These are phyloP conservation scores for Lutjanus argentimaculatus DNA, from an alignment of 2,797 vertebrate species.

Conservation along the genomic window DNA sequence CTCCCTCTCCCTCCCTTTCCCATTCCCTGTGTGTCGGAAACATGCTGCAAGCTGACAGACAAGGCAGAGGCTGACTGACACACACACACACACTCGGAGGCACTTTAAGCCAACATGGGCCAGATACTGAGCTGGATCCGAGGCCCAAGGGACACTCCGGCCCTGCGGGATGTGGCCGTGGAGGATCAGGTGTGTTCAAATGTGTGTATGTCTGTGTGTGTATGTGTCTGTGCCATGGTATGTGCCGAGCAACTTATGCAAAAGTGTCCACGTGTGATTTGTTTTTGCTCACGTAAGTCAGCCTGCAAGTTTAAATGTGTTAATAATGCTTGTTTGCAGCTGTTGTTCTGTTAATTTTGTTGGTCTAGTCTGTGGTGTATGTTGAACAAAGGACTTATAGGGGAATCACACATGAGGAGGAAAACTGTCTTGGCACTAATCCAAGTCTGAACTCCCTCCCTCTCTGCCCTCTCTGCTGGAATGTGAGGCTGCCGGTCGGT, in stretches of 20 bases:
- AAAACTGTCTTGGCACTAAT: constrained; percentile 60
- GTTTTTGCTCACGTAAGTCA: constrained; percentile 31
- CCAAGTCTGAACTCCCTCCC: constrained; percentile 50
- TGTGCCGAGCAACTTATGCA: constrained; percentile 26
- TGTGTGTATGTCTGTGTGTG: constrained; percentile 23
- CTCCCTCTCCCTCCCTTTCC: constrained; percentile 26
- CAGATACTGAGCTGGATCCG: constrained; percentile 86
- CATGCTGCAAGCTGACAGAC: constrained; percentile 76
- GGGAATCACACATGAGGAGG: constrained; percentile 53
- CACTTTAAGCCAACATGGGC: constrained; percentile 81
- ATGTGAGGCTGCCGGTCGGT: constrained; percentile 69
- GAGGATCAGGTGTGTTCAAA: constrained; percentile 84
- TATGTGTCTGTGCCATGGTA: constrained; percentile 14
- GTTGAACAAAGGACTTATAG: constrained; percentile 35
- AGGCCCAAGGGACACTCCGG: constrained; percentile 74
- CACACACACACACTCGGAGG: constrained; percentile 39
- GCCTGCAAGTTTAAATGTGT: background rate
- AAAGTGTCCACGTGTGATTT: constrained; percentile 59
- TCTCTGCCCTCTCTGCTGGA: constrained; percentile 63
- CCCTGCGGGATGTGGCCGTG: constrained; percentile 81
- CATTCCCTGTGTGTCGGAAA: constrained; percentile 67
- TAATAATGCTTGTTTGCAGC: no score
- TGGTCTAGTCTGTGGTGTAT: constrained; percentile 15
- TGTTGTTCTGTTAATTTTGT: background rate
- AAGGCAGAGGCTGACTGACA: constrained; percentile 63